These are phyloP conservation scores for Phaethon lepturus DNA, from an alignment of 2,113 vertebrate genomes.

Conservation along the genomic window DNA sequence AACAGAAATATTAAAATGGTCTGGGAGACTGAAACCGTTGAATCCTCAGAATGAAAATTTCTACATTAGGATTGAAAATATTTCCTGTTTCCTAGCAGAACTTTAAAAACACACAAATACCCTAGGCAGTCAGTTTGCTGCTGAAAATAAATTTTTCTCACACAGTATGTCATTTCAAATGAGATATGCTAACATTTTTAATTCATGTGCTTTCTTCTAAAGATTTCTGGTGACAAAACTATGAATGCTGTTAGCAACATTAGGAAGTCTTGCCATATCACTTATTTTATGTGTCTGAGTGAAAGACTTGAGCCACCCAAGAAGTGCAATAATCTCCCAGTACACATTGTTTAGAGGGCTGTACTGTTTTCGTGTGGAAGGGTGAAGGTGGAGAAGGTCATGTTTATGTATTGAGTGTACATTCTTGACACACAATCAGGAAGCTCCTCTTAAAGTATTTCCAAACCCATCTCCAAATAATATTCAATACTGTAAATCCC, in stretches of 20 bases:
- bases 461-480: constrained; percentile 6
- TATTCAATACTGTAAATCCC: not conserved
- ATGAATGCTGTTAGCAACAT: not conserved
- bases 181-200: constrained; percentile 16
- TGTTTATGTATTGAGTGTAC: not conserved
- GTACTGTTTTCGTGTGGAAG: not conserved
- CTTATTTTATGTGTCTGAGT: not conserved
- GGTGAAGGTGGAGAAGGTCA: not conserved
- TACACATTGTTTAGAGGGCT: not conserved
- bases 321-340: not conserved
- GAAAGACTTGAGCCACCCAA: constrained; percentile 20
- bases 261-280: constrained; percentile 3
- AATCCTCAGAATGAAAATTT: constrained; percentile 31
- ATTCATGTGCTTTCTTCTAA: constrained; percentile 16
- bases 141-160: not conserved
- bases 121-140: not conserved
- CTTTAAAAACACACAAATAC: constrained; percentile 11
- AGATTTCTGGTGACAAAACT: constrained; percentile 50
- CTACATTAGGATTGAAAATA: constrained; percentile 56
- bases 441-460: constrained; percentile 20
- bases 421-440: constrained; percentile 6
- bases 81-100: constrained; percentile 55
- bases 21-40: constrained; percentile 21
- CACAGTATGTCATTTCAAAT: not conserved
- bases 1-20: constrained; percentile 15